Percentiles rank a stretch among this genome's conserved stretches.
Conservation (phyloP, 1,140 invertebrate species). For the Euwallacea fornicatus region DNA sequence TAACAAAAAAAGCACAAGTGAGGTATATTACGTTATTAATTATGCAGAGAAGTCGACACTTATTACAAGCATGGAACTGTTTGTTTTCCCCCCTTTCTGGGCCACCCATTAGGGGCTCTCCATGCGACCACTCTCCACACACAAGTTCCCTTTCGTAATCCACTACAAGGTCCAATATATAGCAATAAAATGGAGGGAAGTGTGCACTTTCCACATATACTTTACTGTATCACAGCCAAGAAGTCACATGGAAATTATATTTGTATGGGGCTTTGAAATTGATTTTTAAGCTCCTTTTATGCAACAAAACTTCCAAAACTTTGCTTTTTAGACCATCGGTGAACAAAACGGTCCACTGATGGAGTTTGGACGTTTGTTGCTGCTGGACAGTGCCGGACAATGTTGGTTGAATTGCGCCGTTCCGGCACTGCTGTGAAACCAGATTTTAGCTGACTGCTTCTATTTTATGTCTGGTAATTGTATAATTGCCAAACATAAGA, state of each 20-base stretch:
- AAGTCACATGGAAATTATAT: constrained; percentile 52
- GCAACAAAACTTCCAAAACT: neutral
- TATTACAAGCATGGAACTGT: constrained; percentile 12
- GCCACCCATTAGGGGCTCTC: no score
- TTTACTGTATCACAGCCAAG: constrained; percentile 56
- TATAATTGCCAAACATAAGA: no score
- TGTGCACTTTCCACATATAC: constrained; percentile 52
- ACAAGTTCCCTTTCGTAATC: neutral
- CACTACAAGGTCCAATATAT: constrained; percentile 6
- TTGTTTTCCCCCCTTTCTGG: neutral
- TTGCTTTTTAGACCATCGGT: neutral
- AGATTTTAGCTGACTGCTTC: no score
- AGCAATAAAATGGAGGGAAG: constrained; percentile 48
- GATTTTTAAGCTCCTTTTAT: neutral
- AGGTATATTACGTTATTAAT: constrained; percentile 45
- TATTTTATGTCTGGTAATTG: no score
- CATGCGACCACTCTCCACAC: no score
- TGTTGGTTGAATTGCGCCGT: no score
- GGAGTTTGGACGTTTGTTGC: neutral
- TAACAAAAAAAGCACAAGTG: constrained; percentile 42
- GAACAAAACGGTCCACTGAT: neutral
- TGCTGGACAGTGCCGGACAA: neutral
- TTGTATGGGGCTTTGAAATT: neutral
- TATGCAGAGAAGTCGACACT: constrained; percentile 38
- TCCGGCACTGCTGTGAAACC: no score